Evolutionary conservation across 2,797 vertebrate genomes (phyloP).

Genomic region (Coendou prehensilis): DNA sequence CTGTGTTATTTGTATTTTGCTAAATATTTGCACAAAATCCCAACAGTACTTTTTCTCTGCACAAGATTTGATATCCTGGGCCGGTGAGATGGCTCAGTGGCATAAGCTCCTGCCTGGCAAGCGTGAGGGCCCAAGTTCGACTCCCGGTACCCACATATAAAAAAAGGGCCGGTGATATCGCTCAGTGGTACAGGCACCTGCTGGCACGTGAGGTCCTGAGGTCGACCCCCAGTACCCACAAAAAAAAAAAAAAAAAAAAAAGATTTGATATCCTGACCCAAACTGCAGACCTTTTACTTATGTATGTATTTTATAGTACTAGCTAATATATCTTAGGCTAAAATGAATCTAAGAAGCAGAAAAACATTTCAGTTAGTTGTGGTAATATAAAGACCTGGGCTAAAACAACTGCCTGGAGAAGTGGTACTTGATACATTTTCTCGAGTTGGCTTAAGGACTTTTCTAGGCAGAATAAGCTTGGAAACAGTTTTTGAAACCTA

Average conservation of each 20-base stretch:
- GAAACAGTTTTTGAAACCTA: conserved; percentile 75
- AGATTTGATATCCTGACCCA: background rate
- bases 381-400: background rate
- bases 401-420: conserved; percentile 11
- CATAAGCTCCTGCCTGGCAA: no score
- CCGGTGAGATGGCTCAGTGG: no score
- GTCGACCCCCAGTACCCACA: no score
- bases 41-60: background rate
- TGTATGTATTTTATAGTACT: background rate
- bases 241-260: no score
- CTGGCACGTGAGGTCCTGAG: no score
- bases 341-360: conserved; percentile 59
- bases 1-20: background rate
- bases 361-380: background rate
- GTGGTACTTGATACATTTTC: background rate
- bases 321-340: background rate
- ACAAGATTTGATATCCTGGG: background rate
- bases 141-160: no score
- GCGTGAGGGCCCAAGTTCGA: no score
- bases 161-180: no score
- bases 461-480: conserved; percentile 47
- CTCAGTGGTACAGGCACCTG: no score
- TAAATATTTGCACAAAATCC: background rate
- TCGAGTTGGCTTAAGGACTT: conserved; percentile 13
- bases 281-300: background rate